phyloP scores from a whole-genome alignment of 2,797 vertebrate species.

The Enteromius trimaculatus region DNA sequence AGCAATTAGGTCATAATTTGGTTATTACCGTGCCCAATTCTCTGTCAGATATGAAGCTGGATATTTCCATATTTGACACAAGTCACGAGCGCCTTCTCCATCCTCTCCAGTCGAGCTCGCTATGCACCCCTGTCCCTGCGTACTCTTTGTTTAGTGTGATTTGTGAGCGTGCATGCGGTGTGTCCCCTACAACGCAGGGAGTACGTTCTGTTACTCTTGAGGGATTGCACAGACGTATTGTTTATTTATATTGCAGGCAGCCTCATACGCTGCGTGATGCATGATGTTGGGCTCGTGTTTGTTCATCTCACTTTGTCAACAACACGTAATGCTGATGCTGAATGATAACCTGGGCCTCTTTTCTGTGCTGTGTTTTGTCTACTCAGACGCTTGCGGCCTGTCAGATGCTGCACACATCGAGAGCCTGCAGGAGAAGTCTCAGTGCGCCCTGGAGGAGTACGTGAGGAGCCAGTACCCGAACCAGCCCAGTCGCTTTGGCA shows the following conservation, averaged over 20 bases:
- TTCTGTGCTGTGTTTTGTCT: conserved; percentile 57
- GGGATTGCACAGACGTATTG: conserved; percentile 55
- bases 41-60: conserved; percentile 61
- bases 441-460: conserved; percentile 97
- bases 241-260: conserved; percentile 77
- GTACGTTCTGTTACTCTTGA: conserved; percentile 49
- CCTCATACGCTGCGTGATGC: conserved; percentile 72
- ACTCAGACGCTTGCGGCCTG: conserved; percentile 94
- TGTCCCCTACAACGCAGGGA: conserved; percentile 59
- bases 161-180: conserved; percentile 60
- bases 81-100: conserved; percentile 36
- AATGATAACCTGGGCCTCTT: conserved; percentile 70
- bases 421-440: conserved; percentile 97
- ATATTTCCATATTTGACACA: conserved; percentile 33
- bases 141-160: conserved; percentile 66
- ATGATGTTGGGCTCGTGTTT: conserved; percentile 75
- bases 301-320: conserved; percentile 78
- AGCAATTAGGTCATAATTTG: conserved; percentile 83
- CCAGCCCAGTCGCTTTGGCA: conserved; percentile 98
- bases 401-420: conserved; percentile 98
- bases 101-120: conserved; percentile 16
- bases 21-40: conserved; percentile 76
- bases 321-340: conserved; percentile 74
- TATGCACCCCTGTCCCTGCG: conserved; percentile 13
- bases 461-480: conserved; percentile 98